Evolutionary conservation across 1,140 invertebrate genomes (phyloP).

Genomic region (Diabrotica undecimpunctata): DNA sequence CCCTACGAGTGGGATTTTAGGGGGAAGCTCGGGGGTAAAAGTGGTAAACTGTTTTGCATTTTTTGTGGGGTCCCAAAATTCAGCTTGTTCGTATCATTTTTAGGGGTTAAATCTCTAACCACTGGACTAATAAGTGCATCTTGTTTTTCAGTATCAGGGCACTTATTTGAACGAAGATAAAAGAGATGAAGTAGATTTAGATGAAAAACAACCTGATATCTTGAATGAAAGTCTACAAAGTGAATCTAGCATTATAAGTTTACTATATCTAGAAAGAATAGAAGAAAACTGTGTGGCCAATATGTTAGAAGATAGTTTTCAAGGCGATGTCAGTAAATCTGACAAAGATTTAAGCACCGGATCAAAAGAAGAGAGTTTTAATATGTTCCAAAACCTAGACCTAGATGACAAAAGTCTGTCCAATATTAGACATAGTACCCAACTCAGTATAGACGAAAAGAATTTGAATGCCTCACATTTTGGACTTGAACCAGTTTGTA

Average conservation of each 20-base stretch:
- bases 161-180: not conserved
- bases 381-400: constrained; percentile 43
- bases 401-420: constrained; percentile 42
- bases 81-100: no score
- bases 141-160: not conserved
- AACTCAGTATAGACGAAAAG: constrained; percentile 19
- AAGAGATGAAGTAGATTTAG: constrained; percentile 6
- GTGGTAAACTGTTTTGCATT: no score
- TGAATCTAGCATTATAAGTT: constrained; percentile 28
- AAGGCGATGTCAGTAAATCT: constrained; percentile 35
- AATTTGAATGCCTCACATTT: constrained; percentile 21
- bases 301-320: constrained; percentile 44
- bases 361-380: constrained; percentile 38
- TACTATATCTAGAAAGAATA: constrained; percentile 20
- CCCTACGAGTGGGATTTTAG: no score
- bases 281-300: constrained; percentile 33
- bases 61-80: no score
- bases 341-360: constrained; percentile 21
- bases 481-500: constrained; percentile 21
- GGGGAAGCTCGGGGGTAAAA: no score
- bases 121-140: constrained; percentile 9
- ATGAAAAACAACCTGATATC: constrained; percentile 8
- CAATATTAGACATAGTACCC: constrained; percentile 26
- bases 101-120: no score
- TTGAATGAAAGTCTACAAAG: constrained; percentile 32